A percentile compares a stretch with the other conserved stretches of the same genome.
Conservation (phyloP, 2,113 vertebrate genomes). For the Gnathonemus longibarbis region DNA sequence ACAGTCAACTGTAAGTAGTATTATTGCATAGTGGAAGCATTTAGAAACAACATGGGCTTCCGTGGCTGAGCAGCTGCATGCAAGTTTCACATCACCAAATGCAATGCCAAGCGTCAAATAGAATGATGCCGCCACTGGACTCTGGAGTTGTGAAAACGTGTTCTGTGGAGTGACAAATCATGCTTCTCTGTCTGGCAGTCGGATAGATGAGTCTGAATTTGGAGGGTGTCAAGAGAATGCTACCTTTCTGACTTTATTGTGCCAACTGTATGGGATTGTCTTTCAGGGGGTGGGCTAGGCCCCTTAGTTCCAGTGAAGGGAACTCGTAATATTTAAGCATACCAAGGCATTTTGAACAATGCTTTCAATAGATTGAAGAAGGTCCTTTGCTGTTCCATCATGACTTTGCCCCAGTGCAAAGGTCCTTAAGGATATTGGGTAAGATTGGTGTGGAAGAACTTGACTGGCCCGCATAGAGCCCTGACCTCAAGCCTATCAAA, state of each 20-base stretch:
- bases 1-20: neutral
- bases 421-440: neutral
- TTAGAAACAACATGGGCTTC: neutral
- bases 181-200: neutral
- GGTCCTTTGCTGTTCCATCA: neutral
- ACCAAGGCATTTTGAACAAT: neutral
- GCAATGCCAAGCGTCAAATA: neutral
- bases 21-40: neutral
- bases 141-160: neutral
- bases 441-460: neutral
- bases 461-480: neutral
- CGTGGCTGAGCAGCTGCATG: neutral
- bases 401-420: neutral
- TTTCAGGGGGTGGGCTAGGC: neutral
- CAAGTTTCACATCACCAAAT: neutral
- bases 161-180: neutral
- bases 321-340: neutral
- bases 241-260: neutral
- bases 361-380: neutral
- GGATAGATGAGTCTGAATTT: neutral
- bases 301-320: neutral
- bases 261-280: neutral
- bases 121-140: neutral
- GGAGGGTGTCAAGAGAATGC: neutral
- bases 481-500: neutral